Evolutionary conservation across 2,797 vertebrate genomes (phyloP).

Genomic region (Astyanax mexicanus): DNA sequence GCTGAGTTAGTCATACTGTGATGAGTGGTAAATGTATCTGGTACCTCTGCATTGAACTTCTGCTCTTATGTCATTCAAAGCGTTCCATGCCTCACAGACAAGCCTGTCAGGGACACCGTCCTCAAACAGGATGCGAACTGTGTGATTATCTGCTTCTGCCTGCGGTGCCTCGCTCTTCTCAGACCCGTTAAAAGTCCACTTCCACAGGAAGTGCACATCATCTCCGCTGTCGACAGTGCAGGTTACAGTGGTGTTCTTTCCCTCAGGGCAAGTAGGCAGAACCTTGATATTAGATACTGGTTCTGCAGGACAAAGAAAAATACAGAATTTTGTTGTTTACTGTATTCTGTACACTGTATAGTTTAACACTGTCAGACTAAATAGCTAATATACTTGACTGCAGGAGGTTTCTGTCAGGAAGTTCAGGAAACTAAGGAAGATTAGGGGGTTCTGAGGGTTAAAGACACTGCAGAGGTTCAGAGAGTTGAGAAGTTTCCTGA

Average conservation of each 20-base stretch:
- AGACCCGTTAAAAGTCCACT: conserved; percentile 1
- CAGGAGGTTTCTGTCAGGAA: no score
- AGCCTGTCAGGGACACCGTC: background rate
- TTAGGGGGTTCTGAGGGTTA: no score
- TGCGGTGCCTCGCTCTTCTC: background rate
- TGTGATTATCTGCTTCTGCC: background rate
- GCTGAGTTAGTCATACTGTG: no score
- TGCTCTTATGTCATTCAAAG: background rate
- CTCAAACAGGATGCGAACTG: background rate
- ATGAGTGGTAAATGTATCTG: background rate
- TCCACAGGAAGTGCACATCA: conserved; percentile 12
- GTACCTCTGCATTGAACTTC: conserved; percentile 5
- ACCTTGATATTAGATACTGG: background rate
- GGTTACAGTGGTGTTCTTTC: background rate
- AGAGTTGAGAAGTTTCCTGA: no score
- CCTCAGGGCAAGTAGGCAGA: background rate
- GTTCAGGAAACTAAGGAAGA: no score
- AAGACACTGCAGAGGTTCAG: no score
- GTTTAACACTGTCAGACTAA: no score
- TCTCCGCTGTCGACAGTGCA: conserved; percentile 4
- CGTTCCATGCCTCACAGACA: background rate
- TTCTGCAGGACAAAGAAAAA: background rate
- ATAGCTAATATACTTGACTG: no score
- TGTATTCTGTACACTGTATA: no score
- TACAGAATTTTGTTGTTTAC: no score